A percentile compares a stretch with the other conserved stretches of the same genome.
Evolutionary conservation across 2,888 invertebrate species (phyloP).

Genomic region (Drosophila leonis): DNA sequence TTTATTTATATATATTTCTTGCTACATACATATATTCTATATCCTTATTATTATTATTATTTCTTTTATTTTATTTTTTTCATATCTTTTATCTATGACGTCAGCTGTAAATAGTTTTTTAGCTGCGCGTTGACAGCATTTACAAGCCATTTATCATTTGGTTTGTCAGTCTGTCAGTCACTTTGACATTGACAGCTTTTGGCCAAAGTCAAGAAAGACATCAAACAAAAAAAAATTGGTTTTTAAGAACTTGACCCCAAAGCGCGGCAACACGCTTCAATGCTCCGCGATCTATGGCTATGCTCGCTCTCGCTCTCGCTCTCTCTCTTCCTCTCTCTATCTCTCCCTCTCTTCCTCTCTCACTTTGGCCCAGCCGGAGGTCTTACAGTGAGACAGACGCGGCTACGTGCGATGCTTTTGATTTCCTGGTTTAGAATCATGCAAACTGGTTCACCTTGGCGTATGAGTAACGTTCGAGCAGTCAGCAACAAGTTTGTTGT

Average conservation of each 20-base stretch:
- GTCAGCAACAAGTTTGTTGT: conserved; percentile 49
- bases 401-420: conserved; percentile 62
- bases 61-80: neutral
- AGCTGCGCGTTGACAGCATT: conserved; percentile 14
- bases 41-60: neutral
- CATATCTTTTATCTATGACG: conserved; percentile 9
- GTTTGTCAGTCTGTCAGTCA: conserved; percentile 30
- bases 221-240: neutral
- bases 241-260: conserved; percentile 75
- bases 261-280: conserved; percentile 34
- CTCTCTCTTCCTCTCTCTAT: neutral
- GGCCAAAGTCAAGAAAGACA: conserved; percentile 37
- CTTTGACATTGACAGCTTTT: conserved; percentile 64
- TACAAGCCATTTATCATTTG: conserved; percentile 60
- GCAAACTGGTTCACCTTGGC: conserved; percentile 80
- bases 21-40: neutral
- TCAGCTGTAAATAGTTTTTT: conserved; percentile 23
- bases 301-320: neutral
- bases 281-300: conserved; percentile 30
- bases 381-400: conserved; percentile 45
- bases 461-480: conserved; percentile 68
- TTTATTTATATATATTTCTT: neutral
- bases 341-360: neutral
- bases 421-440: conserved; percentile 80
- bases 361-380: conserved; percentile 33